Percentiles rank a stretch among this genome's conserved stretches.
phyloP scores from a whole-genome alignment of 2,113 vertebrate species.

The Saimiri boliviensis region DNA sequence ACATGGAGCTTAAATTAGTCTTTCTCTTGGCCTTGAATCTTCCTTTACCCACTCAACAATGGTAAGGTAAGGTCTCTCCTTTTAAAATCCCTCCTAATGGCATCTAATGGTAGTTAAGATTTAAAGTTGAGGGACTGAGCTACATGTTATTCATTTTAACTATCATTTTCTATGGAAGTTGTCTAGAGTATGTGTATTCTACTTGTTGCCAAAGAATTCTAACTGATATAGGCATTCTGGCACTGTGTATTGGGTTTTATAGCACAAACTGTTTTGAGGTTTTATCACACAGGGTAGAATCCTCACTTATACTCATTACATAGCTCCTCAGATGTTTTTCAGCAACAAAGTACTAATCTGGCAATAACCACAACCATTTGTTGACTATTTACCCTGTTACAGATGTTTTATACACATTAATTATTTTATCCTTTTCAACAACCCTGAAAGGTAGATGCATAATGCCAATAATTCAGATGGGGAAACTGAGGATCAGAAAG shows the following conservation, averaged over 20 bases:
- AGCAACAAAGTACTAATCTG: neutral
- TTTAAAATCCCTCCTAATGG: neutral
- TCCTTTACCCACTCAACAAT: neutral
- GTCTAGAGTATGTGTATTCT: neutral
- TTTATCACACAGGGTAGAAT: neutral
- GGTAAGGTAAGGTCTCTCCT: neutral
- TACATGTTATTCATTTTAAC: conserved; percentile 11
- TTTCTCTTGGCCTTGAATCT: neutral
- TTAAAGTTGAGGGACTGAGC: neutral
- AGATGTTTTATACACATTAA: neutral
- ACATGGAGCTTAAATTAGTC: neutral
- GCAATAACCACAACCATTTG: neutral
- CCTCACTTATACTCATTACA: neutral
- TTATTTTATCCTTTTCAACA: neutral
- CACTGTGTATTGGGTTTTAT: neutral
- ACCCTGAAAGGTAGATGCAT: neutral
- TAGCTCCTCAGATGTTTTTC: neutral
- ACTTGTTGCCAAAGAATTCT: neutral
- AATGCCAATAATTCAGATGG: neutral
- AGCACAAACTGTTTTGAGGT: neutral
- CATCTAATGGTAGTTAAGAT: neutral
- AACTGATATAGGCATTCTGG: neutral
- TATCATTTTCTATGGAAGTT: neutral
- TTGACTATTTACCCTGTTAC: neutral
- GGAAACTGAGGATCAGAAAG: neutral